A percentile compares a stretch with the other conserved stretches of the same genome.
Evolutionary conservation across 2,113 vertebrate species (phyloP).

Genomic region (Corvus cornix): DNA sequence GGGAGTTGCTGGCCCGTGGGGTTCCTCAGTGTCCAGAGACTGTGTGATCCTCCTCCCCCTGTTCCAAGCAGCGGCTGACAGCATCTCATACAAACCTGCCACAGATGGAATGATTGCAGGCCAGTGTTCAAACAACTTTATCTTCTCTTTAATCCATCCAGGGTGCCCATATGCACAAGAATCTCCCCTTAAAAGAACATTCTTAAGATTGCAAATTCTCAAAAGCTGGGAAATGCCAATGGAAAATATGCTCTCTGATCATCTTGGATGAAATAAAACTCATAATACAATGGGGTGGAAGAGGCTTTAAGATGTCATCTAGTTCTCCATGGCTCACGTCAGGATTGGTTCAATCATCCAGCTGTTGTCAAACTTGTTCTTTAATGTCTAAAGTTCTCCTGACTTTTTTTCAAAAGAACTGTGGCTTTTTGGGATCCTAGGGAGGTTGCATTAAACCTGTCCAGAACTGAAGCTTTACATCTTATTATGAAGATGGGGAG

Average conservation of each 20-base stretch:
- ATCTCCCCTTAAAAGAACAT: background rate
- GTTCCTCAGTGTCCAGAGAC: background rate
- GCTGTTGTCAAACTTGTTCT: background rate
- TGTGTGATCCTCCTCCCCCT: background rate
- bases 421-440: background rate
- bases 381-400: background rate
- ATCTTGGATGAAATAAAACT: background rate
- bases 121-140: background rate
- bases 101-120: background rate
- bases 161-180: background rate
- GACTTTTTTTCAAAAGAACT: background rate
- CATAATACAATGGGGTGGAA: background rate
- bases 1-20: fast-evolving
- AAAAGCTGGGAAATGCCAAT: background rate
- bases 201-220: background rate
- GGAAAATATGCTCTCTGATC: background rate
- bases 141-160: background rate
- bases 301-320: background rate
- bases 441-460: background rate
- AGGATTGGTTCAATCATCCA: background rate
- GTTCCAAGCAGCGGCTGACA: background rate
- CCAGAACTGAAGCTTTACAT: background rate
- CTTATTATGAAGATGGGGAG: background rate
- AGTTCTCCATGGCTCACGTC: background rate
- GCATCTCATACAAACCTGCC: background rate